phyloP scores from a whole-genome alignment of 2,797 vertebrate genomes.

The Anas capensis region DNA sequence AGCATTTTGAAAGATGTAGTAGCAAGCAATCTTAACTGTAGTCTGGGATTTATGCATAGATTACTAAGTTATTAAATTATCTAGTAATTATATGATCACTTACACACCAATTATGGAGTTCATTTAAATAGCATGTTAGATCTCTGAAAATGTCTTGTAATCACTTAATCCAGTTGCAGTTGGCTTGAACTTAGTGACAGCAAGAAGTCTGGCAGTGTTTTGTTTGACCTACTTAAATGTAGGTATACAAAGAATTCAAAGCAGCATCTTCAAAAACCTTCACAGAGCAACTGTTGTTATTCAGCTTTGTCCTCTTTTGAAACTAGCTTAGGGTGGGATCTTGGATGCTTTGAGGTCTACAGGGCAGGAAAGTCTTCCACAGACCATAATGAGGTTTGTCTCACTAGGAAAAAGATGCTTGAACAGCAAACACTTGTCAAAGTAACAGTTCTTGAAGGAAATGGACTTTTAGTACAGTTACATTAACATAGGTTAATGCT shows the following conservation, averaged over 20 bases:
- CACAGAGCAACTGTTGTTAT: background rate
- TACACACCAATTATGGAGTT: no score
- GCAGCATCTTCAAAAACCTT: background rate
- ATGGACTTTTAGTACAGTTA: background rate
- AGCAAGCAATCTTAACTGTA: background rate
- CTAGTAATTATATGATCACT: background rate
- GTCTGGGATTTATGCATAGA: background rate
- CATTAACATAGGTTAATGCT: background rate
- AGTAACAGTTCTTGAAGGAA: background rate
- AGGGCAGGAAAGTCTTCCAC: background rate
- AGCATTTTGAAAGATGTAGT: background rate
- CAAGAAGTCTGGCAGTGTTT: background rate
- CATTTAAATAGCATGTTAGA: background rate
- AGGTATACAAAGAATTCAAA: background rate
- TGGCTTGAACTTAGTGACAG: background rate
- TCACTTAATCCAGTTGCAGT: background rate
- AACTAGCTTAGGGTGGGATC: background rate
- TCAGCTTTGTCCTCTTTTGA: background rate
- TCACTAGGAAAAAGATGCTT: background rate
- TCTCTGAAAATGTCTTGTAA: background rate
- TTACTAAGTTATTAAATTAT: background rate
- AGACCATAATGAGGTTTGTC: background rate
- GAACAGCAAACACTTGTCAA: background rate
- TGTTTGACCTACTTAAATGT: background rate
- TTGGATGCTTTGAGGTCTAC: background rate